Base-by-base conservation (phyloP, 2,113 vertebrate species). In the Ciconia maguari region DNA sequence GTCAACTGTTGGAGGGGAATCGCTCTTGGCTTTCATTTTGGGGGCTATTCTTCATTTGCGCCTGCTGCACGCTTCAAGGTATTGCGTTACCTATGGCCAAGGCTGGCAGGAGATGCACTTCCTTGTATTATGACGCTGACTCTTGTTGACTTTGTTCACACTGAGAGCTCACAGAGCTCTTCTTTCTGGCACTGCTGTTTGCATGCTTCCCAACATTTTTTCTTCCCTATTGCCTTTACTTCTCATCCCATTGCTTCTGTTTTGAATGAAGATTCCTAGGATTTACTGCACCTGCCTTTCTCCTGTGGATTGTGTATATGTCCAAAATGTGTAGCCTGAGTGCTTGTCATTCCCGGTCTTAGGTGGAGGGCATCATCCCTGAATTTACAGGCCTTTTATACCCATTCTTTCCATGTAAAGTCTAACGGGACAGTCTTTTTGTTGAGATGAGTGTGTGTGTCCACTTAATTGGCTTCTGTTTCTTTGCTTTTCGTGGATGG, bases 11-110 rank as follows among this genome's bases (percentile, higher is more conserved):
- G 46, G 51, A 69, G 51, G 38, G 58, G 34, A 80, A 12, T 55
- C 6, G 4, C 41, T 61, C 32, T 51, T 83, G 46, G 38, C 68
- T 64, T 78, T 93, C 3, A 3, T 52, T 90, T 72, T 74, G 29
- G 48, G 65, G 21, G 8, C 9, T 89, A 3, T 51, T 86, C 11
- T 77, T 77, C 19, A 6, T n/a, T 58, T 62, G 42, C 15, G 41
- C 16, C 61, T 84, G 25, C 60, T 27, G 8, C 26, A n/a, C 1
- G 2, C 21, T 30, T 82, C 48, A 36, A 65, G 44, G 22, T 80
- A 14, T 13, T 66, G 38, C 0, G 0, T 48, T 79, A 13, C 60
- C 38, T 19, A 0, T 42, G 29, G 36, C 44, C 26, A 1, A 20
- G 32, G 46, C 72, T 77, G 86, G 57, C 80, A 57, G 81, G 46